Percentiles rank a stretch among this genome's conserved stretches.
These are phyloP conservation scores for Paramuricea clavata DNA, from an alignment of 92 coral and sea anemone genomes.

Conservation along the genomic window DNA sequence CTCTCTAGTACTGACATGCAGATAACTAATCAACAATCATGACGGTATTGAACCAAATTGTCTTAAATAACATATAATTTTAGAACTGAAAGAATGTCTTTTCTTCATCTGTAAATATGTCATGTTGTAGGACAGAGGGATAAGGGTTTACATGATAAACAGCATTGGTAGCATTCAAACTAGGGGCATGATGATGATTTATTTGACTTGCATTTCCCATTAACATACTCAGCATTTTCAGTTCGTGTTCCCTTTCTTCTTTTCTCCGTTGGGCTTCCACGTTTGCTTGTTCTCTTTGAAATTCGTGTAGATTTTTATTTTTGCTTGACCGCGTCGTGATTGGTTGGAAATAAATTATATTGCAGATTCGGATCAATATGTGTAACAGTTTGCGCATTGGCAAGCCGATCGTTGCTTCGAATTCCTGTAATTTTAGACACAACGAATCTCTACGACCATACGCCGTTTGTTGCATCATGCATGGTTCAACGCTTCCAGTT, in stretches of 20 bases:
- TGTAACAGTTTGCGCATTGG: too few species aligned
- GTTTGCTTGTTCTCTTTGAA: not conserved
- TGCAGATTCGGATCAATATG: too few species aligned
- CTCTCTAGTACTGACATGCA: not conserved
- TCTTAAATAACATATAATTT: not conserved
- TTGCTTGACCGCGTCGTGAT: too few species aligned
- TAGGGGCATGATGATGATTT: not conserved
- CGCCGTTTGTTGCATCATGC: too few species aligned
- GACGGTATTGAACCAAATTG: too few species aligned
- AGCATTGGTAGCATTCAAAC: not conserved
- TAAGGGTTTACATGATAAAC: not conserved
- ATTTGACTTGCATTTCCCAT: not conserved
- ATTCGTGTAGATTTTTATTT: too few species aligned
- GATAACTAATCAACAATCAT: not conserved
- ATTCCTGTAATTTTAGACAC: too few species aligned
- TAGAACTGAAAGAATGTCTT: not conserved
- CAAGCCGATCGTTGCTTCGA: too few species aligned
- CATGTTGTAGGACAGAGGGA: not conserved
- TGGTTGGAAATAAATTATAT: too few species aligned
- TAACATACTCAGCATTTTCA: not conserved
- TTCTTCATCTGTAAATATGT: not conserved
- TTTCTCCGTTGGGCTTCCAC: not conserved
- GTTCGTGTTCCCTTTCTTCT: not conserved
- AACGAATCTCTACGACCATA: too few species aligned
- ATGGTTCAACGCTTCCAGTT: too few species aligned